Evolutionary conservation across 2,888 invertebrate species (phyloP), one percentile per base, ranked within the genome.

Genomic region (Catonia carolina): DNA sequence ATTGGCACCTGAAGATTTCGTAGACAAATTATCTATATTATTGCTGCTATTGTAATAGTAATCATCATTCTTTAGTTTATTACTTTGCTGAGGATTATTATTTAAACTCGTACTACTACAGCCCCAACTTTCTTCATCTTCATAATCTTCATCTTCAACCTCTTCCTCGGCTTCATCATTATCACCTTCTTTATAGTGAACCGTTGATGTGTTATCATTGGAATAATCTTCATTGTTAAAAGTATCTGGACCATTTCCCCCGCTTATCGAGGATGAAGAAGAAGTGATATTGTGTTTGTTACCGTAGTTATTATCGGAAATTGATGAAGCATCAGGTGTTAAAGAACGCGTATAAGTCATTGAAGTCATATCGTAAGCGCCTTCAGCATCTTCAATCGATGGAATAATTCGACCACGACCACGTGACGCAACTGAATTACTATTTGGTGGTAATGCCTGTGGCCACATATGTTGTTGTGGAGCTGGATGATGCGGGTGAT

Each of bases 381-480:
- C 41, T 22, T 51, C 45, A 20, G 59, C 62, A 51, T 54, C 53
- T 18, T 64, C 64, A n/a, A n/a, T n/a, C n/a, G n/a, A n/a, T 14
- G 60, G 35, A 17, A 51, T 54, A 23, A 35, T 36, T n/a, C 49
- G 59, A 20, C 52, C 45, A 22, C 45, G 20, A 14, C 36, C 36
- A 2, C 37, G 51, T 2, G 36, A 12, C 7, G 15, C 14, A 15
- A 17, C 82, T 63, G 85, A 75, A 23, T 84, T 85, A 65, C 84
- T 74, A 50, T 80, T 78, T 23, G 68, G 67, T 31, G 84, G 84
- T 61, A 84, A 70, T 12, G 85, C 85, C 66, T 61, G 55, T 6
- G 61, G 60, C 57, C 61, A 61, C 27, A 57, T 53, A 6, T 49
- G 2, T 5, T 58, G 55, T 27, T 27, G 27, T 6, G 5, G 5